phyloP scores from a whole-genome alignment of 2,797 vertebrate species.

The Channa striata region DNA sequence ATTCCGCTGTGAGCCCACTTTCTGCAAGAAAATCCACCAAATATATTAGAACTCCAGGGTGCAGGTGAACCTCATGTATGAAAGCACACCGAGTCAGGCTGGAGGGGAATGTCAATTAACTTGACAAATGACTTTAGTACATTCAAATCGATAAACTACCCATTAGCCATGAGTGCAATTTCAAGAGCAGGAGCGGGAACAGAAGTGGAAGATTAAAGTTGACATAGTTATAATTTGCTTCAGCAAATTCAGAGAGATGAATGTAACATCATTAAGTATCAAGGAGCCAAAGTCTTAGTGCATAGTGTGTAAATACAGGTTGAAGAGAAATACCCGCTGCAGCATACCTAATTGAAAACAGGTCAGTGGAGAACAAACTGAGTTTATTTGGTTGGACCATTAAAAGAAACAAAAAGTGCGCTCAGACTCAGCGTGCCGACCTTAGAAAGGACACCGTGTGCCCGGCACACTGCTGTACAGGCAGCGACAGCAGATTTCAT shows the following conservation, averaged over 20 bases:
- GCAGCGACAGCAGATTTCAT: not conserved
- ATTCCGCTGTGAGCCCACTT: not conserved
- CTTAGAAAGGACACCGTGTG: constrained; percentile 13
- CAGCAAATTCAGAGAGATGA: constrained; percentile 28
- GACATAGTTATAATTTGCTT: constrained; percentile 38
- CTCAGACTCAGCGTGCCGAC: not conserved
- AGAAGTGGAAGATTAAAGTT: constrained; percentile 34
- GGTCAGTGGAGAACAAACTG: not conserved
- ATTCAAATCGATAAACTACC: constrained; percentile 40
- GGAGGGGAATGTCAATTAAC: constrained; percentile 37
- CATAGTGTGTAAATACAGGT: constrained; percentile 4
- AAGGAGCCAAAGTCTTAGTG: constrained; percentile 9
- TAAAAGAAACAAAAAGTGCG: not conserved
- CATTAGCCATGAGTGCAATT: constrained; percentile 39
- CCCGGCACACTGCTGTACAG: not conserved
- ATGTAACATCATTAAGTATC: constrained; percentile 29
- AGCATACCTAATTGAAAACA: not conserved
- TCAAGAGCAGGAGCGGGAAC: constrained; percentile 26
- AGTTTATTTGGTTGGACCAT: not conserved
- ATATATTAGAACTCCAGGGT: constrained; percentile 3
- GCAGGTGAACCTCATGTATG: constrained; percentile 24
- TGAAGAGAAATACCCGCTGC: constrained; percentile 13
- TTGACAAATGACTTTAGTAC: constrained; percentile 44
- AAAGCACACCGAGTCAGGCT: not conserved
- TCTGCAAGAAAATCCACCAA: not conserved